phyloP scores from a whole-genome alignment of 2,888 invertebrate genomes.

The Tetranychus truncatus region DNA sequence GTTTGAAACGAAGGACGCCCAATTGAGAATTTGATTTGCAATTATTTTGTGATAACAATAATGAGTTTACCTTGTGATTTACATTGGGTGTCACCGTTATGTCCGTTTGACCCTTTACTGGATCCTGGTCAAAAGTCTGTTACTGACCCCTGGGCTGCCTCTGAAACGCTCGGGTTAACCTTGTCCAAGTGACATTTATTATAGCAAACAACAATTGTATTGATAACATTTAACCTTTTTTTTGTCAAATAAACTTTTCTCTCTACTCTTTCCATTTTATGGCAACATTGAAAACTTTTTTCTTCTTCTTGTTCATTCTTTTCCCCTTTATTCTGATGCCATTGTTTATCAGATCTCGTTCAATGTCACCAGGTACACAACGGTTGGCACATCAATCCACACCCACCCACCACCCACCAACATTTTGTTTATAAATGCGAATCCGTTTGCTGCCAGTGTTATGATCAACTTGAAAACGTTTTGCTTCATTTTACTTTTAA shows the following conservation, averaged over 20 bases:
- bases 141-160: background rate
- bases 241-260: no score
- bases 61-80: background rate
- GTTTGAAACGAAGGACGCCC: no score
- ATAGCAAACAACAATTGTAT: background rate
- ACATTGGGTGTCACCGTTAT: background rate
- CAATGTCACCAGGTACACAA: background rate
- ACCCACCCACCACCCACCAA: conserved; percentile 1
- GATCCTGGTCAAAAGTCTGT: background rate
- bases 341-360: background rate
- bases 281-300: background rate
- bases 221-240: background rate
- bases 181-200: background rate
- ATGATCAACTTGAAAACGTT: background rate
- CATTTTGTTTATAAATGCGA: background rate
- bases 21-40: no score
- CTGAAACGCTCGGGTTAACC: background rate
- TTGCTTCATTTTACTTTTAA: no score
- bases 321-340: background rate
- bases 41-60: no score
- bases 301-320: background rate
- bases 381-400: background rate
- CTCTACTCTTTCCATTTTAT: no score
- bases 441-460: background rate
- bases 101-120: background rate